Base-by-base conservation (phyloP, 2,113 vertebrate species). In the Raja brachyura region DNA sequence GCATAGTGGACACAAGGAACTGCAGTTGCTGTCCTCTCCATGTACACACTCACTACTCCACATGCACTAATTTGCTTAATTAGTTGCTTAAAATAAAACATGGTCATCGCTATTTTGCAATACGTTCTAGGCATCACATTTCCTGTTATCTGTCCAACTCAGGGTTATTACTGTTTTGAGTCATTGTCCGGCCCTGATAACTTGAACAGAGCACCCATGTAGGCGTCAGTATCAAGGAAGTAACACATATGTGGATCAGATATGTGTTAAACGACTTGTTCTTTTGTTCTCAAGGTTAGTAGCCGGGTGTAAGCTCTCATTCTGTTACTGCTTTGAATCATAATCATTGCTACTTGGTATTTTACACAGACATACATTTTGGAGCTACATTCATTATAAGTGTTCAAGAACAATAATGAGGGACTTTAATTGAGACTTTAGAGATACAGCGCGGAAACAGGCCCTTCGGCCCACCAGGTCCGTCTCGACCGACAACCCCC, bases 221-320 rank as follows among this genome's bases (percentile, higher is more conserved):
- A 31, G 56, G 56, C 28, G 56, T 86, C 56, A 86, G 59, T 63
- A 18, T 33, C 83, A 88, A 63, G 28, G 59, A 88, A 63, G 56
- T 88, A 63, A n/a, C 83, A 88, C 59, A 63, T 63, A 25, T 63
- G 11, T 28, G 13, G 14, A n/a, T 88, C 28, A 66, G 28, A 16
- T 61, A 14, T 63, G 28, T 63, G 59, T 88, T 31, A 88, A 88
- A n/a, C 83, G n/a, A 61, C 83, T 88, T 88, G 81, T 31, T 88
- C 59, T 63, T 63, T 63, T 31, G 28, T 31, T 31, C 81, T 86
- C 59, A 88, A 88, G 83, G n/a, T 63, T 63, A 25, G 28, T 9
- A 59, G 3, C 54, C 22, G 25, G 22, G 59, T 81, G 39, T 22
- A 56, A 28, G 5, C 48, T 66, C 28, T 88, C 28, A 63, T 31